Evolutionary conservation across 2,888 invertebrate species (phyloP), one percentile per base, ranked within the genome.

Genomic region (Balanococcus diminutus): DNA sequence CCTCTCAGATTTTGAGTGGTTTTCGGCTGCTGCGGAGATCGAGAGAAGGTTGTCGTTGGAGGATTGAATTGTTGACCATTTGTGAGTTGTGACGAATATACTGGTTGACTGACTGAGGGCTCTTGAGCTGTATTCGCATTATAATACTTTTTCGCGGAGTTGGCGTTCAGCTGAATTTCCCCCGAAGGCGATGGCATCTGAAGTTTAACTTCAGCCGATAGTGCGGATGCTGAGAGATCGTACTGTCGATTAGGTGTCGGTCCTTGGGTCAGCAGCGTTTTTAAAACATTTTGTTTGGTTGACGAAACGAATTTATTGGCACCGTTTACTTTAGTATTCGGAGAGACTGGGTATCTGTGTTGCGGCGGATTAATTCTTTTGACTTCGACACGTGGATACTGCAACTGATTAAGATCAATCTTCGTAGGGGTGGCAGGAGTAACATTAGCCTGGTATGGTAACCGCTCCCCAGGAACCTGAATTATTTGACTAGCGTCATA

Each of bases 401-500:
- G n/a, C n/a, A n/a, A n/a, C n/a, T n/a, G n/a, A n/a, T n/a, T n/a
- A n/a, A n/a, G 11, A n/a, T 6, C 0, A 16, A 46, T 46, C 14
- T 42, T 2, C 42, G 42, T 8, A n/a, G n/a, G 42, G 6, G n/a
- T 4, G 5, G n/a, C n/a, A 14, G 16, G 3, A 51, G 51, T 2
- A 51, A n/a, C n/a, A n/a, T 2, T 51, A 6, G 16, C 16, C 4
- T 51, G 51, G n/a, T 51, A 51, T 6, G 16, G 51, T n/a, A n/a
- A n/a, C n/a, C n/a, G 51, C 19, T 8, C 5, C 1, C 4, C n/a
- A 51, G 5, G 22, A 36, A 31, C n/a, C 39, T 39, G 9, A 82
- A 56, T 9, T 2, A 56, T 28, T 28, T 82, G 82, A 82, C 82
- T 82, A 82, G 82, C 56, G 56, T n/a, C n/a, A 28, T 31, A n/a